Conservation (phyloP, 2,797 vertebrate species). For the Taenioides sp. region DNA sequence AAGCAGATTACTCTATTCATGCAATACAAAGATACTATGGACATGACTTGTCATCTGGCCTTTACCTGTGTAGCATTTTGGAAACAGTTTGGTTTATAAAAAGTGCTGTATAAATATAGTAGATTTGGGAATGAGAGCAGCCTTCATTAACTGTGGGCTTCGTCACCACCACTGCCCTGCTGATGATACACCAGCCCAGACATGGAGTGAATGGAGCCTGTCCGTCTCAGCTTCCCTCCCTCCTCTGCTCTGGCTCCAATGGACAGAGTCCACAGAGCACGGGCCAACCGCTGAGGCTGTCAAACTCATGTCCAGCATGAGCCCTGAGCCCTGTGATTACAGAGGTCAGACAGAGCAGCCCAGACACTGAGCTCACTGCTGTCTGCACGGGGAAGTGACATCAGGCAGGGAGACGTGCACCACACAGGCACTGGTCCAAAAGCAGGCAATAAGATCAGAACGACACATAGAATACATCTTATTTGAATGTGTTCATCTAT, state of each 20-base stretch:
- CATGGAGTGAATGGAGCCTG: too few species aligned
- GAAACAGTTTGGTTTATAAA: too few species aligned
- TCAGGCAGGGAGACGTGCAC: conserved; percentile 15
- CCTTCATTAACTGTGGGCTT: too few species aligned
- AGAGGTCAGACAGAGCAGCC: conserved; percentile 23
- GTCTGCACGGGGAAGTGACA: conserved; percentile 12
- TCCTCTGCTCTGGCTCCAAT: conserved; percentile 4
- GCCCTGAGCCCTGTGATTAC: conserved; percentile 26
- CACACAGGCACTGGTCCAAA: background rate
- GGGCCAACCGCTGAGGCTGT: conserved; percentile 34
- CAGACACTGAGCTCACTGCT: conserved; percentile 18
- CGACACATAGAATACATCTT: background rate
- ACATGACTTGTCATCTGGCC: too few species aligned
- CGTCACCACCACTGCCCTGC: too few species aligned
- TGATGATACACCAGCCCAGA: too few species aligned
- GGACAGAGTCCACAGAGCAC: conserved; percentile 6
- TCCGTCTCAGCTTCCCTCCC: background rate
- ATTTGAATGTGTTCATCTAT: background rate
- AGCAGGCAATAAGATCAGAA: background rate
- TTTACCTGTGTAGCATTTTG: too few species aligned
- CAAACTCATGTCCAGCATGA: conserved; percentile 23
- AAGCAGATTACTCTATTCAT: too few species aligned
- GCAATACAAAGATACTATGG: too few species aligned
- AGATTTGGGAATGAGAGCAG: too few species aligned
- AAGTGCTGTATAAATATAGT: too few species aligned